These are phyloP conservation scores for Hydrotaea cyrtoneurina DNA, from an alignment of 2,888 invertebrate genomes.

Conservation along the genomic window DNA sequence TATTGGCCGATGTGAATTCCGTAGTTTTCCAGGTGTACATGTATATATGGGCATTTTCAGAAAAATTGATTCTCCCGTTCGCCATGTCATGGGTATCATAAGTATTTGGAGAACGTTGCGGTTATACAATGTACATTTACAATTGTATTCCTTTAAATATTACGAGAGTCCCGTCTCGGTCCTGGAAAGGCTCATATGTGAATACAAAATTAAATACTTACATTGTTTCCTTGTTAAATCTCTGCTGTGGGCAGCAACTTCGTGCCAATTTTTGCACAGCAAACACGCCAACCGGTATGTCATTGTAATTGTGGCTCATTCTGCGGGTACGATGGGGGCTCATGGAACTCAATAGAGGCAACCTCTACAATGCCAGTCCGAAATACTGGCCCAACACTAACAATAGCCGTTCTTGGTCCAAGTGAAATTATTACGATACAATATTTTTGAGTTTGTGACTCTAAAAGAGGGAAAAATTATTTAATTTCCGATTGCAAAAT, in stretches of 20 bases:
- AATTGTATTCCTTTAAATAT: too few species aligned
- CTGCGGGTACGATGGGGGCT: conserved; percentile 76
- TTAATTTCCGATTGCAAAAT: too few species aligned
- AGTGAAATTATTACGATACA: not conserved
- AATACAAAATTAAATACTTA: conserved; percentile 75
- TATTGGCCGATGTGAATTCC: too few species aligned
- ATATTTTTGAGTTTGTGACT: conserved; percentile 22
- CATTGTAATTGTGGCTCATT: conserved; percentile 83
- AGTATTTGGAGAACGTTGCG: too few species aligned
- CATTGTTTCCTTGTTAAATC: conserved; percentile 86
- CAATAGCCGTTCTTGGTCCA: not conserved
- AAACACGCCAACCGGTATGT: conserved; percentile 86
- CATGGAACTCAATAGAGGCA: conserved; percentile 69
- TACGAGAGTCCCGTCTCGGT: too few species aligned
- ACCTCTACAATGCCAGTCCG: conserved; percentile 35
- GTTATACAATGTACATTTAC: too few species aligned
- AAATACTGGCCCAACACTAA: conserved; percentile 15
- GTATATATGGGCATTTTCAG: too few species aligned
- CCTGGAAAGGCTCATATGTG: too few species aligned
- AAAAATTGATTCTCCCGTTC: too few species aligned
- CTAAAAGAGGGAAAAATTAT: conserved; percentile 29
- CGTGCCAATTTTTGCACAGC: conserved; percentile 82
- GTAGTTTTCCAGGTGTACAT: too few species aligned
- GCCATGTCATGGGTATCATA: too few species aligned
- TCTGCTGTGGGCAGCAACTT: conserved; percentile 84